phyloP scores from a whole-genome alignment of 2,113 vertebrate genomes.

The Gadus macrocephalus region DNA sequence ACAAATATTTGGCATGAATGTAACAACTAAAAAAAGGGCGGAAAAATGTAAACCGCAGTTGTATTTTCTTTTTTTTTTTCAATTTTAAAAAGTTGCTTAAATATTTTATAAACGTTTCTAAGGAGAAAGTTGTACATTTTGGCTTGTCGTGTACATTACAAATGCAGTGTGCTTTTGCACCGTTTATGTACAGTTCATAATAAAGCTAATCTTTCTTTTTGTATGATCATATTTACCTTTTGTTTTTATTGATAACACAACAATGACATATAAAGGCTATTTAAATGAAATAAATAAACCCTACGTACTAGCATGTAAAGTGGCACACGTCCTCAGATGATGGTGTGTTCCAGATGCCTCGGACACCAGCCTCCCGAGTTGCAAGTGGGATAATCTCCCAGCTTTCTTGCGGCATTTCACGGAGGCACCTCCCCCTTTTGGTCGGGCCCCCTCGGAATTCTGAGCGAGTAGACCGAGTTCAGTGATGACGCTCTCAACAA shows the following conservation, averaged over 20 bases:
- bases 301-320: not conserved
- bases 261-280: not conserved
- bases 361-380: no score
- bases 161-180: conserved; percentile 69
- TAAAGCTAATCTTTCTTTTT: conserved; percentile 74
- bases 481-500: not conserved
- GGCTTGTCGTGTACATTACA: conserved; percentile 67
- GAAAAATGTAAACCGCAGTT: conserved; percentile 27
- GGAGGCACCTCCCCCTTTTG: no score
- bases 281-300: no score
- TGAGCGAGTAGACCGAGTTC: no score
- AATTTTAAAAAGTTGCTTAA: conserved; percentile 24
- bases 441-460: no score
- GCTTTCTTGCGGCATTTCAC: no score
- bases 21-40: conserved; percentile 36
- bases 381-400: no score
- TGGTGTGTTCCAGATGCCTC: not conserved
- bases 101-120: conserved; percentile 57
- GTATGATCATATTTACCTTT: conserved; percentile 57
- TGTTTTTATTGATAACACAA: not conserved
- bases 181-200: conserved; percentile 77
- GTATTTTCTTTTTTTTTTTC: conserved; percentile 33
- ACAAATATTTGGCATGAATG: conserved; percentile 43
- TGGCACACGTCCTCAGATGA: not conserved
- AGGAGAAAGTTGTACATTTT: conserved; percentile 71